Evolutionary conservation across 2,797 vertebrate species (phyloP).

Genomic region (Spondyliosoma cantharus): DNA sequence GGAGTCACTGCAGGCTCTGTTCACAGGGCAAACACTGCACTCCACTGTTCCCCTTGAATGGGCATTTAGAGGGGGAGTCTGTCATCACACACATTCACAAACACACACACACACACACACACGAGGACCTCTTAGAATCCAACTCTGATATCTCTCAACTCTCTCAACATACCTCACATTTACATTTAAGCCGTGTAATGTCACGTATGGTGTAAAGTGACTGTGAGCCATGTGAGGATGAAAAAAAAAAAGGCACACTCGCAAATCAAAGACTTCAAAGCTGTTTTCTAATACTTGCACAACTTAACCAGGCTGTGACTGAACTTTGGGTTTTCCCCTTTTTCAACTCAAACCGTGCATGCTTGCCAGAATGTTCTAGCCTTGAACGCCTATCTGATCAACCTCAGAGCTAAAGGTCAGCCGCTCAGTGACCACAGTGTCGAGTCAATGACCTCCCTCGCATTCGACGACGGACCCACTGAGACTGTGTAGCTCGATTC

Average conservation of each 20-base stretch:
- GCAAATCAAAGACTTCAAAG: conserved; percentile 26
- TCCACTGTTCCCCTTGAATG: conserved; percentile 71
- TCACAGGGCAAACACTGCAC: conserved; percentile 69
- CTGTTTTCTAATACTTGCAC: conserved; percentile 11
- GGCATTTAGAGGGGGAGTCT: conserved; percentile 47
- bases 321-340: conserved; percentile 34
- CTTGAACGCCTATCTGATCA: conserved; percentile 20
- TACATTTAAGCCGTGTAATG: neutral
- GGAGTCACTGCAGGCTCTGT: conserved; percentile 66
- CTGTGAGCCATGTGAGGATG: conserved; percentile 4
- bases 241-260: conserved; percentile 8
- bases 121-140: neutral
- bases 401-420: conserved; percentile 26
- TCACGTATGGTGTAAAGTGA: conserved; percentile 1
- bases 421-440: neutral
- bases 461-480: neutral
- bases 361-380: conserved; percentile 17
- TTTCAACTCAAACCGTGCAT: conserved; percentile 10
- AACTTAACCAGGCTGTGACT: conserved; percentile 14
- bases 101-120: conserved; percentile 3
- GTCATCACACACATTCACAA: conserved; percentile 66
- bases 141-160: too few relatives aligned
- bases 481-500: neutral
- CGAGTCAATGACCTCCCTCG: conserved; percentile 18
- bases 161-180: conserved; percentile 16